phyloP scores from a whole-genome alignment of 2,888 invertebrate genomes.

The Drosophila anomelani region DNA sequence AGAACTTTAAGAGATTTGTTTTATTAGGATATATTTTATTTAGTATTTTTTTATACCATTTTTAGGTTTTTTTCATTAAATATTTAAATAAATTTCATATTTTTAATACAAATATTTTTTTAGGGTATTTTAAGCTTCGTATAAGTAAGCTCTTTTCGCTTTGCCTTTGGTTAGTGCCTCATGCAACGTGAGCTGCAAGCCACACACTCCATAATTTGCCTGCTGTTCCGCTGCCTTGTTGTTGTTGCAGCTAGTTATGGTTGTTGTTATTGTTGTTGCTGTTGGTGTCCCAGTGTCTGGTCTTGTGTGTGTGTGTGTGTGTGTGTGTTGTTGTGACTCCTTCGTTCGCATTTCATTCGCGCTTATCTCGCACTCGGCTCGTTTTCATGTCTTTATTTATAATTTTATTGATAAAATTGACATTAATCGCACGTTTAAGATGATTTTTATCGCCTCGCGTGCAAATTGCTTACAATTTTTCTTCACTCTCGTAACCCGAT shows the following conservation, averaged over 20 bases:
- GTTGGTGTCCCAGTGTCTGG: constrained; percentile 33
- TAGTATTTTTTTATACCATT: too few species aligned
- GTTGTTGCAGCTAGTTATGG: constrained; percentile 13
- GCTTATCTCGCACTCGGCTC: constrained; percentile 75
- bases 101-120: background rate
- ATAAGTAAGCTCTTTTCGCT: background rate
- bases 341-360: constrained; percentile 72
- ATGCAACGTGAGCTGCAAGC: constrained; percentile 71
- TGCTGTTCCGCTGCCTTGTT: constrained; percentile 37
- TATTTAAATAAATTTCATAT: too few species aligned
- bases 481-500: constrained; percentile 3
- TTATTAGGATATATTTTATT: too few species aligned
- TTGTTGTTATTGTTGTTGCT: constrained; percentile 8
- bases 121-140: background rate
- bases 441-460: constrained; percentile 78
- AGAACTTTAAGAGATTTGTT: too few species aligned
- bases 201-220: constrained; percentile 74
- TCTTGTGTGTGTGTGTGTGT: constrained; percentile 20
- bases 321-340: constrained; percentile 54
- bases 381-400: constrained; percentile 82
- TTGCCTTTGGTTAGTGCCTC: constrained; percentile 33
- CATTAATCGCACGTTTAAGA: constrained; percentile 79
- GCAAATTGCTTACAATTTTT: constrained; percentile 76
- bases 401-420: constrained; percentile 84
- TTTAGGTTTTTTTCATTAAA: too few species aligned